Conservation (phyloP, 1,140 invertebrate species). For the Gryllus bimaculatus region DNA sequence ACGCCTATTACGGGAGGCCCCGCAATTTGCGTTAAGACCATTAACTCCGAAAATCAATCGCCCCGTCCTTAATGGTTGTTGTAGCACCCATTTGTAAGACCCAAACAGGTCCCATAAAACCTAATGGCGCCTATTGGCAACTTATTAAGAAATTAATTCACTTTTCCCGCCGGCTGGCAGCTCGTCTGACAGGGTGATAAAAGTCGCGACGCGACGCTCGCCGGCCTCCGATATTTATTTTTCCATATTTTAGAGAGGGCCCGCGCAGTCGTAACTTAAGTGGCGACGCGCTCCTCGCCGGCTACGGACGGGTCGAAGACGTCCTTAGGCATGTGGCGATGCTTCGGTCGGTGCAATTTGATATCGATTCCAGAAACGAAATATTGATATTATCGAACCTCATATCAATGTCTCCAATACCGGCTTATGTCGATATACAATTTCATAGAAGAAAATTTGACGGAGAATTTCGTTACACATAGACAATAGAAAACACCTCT, state of each 20-base stretch:
- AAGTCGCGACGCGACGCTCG: neutral
- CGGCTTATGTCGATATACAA: too few relatives aligned
- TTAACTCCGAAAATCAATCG: neutral
- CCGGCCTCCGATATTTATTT: neutral
- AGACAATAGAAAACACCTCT: too few relatives aligned
- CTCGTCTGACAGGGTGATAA: neutral
- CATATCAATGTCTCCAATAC: too few relatives aligned
- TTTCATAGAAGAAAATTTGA: too few relatives aligned
- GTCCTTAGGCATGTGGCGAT: too few relatives aligned
- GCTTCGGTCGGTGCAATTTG: too few relatives aligned
- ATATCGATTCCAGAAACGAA: too few relatives aligned
- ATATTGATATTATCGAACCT: too few relatives aligned
- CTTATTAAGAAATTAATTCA: constrained; percentile 6
- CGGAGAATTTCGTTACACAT: too few relatives aligned
- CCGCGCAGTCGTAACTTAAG: neutral
- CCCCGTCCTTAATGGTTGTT: neutral
- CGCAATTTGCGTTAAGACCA: constrained; percentile 3
- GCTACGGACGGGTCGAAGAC: too few relatives aligned
- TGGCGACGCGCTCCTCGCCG: too few relatives aligned
- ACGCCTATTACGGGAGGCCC: neutral
- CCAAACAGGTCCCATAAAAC: neutral
- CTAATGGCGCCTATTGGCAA: constrained; percentile 3
- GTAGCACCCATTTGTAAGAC: neutral
- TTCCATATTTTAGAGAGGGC: neutral
- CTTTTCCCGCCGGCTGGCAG: neutral